A percentile compares a stretch with the other conserved stretches of the same genome.
phyloP scores from a whole-genome alignment of 2,113 vertebrate species.

The Elgaria multicarinata region DNA sequence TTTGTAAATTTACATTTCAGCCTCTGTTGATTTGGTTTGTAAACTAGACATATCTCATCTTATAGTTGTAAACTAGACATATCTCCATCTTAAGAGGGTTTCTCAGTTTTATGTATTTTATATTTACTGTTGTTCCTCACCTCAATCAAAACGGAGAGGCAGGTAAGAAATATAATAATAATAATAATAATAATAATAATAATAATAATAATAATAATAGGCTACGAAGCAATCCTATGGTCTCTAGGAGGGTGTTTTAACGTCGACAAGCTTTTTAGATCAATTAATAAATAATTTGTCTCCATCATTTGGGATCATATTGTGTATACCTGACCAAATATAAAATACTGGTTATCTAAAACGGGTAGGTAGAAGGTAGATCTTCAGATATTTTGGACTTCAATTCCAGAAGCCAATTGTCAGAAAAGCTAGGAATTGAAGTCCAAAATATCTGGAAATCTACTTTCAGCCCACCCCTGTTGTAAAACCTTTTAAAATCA shows the following conservation, averaged over 20 bases:
- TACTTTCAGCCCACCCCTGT: no score
- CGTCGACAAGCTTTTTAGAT: neutral
- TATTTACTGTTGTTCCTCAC: no score
- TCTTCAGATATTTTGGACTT: no score
- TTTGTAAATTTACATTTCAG: conserved; percentile 3
- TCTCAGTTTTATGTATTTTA: no score
- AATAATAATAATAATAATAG: no score
- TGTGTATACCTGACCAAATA: neutral
- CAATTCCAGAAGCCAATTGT: no score
- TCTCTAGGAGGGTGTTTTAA: neutral
- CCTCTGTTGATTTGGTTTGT: neutral
- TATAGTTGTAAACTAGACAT: neutral
- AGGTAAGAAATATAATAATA: no score
- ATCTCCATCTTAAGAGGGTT: neutral
- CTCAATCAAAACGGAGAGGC: no score
- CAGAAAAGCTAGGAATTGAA: no score
- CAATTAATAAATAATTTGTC: neutral
- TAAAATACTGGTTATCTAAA: neutral
- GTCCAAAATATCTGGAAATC: no score
- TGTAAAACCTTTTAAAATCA: neutral
- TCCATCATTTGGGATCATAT: neutral
- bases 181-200: no score
- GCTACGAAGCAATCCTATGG: neutral
- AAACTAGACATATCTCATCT: neutral
- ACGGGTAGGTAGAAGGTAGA: no score